Conservation (phyloP, 2,797 vertebrate genomes). For the Prunella strophiata region DNA sequence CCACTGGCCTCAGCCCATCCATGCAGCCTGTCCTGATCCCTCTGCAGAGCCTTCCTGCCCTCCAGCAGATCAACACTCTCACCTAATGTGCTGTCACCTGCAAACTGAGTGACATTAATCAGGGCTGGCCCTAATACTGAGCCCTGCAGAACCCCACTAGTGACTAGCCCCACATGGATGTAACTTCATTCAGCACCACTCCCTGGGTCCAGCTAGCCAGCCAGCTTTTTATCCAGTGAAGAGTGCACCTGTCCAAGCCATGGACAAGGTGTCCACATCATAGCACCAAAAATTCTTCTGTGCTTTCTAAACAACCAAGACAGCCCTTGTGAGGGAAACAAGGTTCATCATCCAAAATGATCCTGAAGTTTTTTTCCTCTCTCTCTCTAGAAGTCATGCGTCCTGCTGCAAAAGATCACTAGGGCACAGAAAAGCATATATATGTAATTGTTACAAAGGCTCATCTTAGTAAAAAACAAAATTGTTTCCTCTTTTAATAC, state of each 20-base stretch:
- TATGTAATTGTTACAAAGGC: background rate
- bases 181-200: background rate
- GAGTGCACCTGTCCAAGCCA: background rate
- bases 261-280: background rate
- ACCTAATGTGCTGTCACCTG: fast-evolving
- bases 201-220: background rate
- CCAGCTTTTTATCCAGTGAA: background rate
- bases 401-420: background rate
- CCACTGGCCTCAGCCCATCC: fast-evolving
- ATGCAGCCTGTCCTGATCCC: background rate
- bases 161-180: background rate
- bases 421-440: background rate
- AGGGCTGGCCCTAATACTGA: background rate
- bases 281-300: background rate
- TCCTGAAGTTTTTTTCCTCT: background rate
- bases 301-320: background rate
- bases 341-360: background rate
- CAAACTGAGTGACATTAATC: background rate
- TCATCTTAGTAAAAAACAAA: background rate
- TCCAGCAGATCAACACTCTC: background rate
- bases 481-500: background rate
- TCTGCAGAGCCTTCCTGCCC: background rate
- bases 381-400: background rate
- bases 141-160: background rate
- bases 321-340: background rate